A percentile compares a stretch with the other conserved stretches of the same genome.
phyloP scores from a whole-genome alignment of 2,797 vertebrate species.

The Myotis findleyi region DNA sequence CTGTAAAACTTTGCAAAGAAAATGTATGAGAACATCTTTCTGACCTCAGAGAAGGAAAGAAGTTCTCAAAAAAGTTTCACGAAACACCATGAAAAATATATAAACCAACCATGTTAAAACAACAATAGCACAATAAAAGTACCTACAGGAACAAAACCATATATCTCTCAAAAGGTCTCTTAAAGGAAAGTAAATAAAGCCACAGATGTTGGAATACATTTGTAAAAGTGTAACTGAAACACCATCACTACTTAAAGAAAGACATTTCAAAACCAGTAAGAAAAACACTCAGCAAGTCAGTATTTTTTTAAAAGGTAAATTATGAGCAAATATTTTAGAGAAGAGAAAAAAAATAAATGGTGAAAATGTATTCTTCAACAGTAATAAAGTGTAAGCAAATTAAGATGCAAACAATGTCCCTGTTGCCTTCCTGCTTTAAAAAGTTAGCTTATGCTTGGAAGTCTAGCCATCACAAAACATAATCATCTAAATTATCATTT shows the following conservation, averaged over 20 bases:
- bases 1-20: background rate
- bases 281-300: background rate
- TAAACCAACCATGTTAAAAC: background rate
- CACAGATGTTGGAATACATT: background rate
- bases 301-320: conserved; percentile 14
- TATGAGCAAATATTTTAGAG: background rate
- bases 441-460: background rate
- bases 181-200: background rate
- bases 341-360: background rate
- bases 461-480: background rate
- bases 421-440: background rate
- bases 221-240: background rate
- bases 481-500: background rate
- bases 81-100: background rate
- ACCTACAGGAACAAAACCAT: background rate
- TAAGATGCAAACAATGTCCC: background rate
- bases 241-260: background rate
- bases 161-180: background rate
- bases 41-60: background rate
- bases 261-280: background rate
- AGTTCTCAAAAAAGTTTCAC: background rate
- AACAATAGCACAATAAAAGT: background rate
- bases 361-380: background rate
- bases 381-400: background rate
- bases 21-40: background rate